Percentiles rank a stretch among this genome's conserved stretches.
These are phyloP conservation scores for Hylaeus volcanicus DNA, from an alignment of 1,140 invertebrate genomes.

Conservation along the genomic window DNA sequence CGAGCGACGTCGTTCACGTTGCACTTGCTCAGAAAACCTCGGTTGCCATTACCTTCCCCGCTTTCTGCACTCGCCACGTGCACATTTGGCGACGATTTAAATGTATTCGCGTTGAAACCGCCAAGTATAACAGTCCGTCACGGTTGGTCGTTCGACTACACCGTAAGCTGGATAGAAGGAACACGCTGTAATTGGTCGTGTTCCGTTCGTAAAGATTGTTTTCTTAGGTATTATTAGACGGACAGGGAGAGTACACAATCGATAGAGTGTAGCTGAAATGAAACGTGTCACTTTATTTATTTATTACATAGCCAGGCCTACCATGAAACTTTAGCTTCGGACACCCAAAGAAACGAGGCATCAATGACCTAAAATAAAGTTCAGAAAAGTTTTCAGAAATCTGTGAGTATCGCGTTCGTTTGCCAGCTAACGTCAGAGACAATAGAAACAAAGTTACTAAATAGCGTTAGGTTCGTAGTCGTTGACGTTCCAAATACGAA, in stretches of 20 bases:
- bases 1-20: slow-evolving; percentile 16
- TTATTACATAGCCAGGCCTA: too few species aligned
- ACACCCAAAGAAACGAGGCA: too few species aligned
- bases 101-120: neutral
- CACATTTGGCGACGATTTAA: neutral
- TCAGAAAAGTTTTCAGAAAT: too few species aligned
- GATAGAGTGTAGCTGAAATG: slow-evolving; percentile 7
- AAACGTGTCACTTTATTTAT: neutral
- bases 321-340: too few species aligned
- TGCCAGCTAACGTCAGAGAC: too few species aligned
- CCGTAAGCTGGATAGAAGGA: neutral
- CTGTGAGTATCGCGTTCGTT: too few species aligned
- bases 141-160: neutral
- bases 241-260: neutral
- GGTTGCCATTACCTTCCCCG: neutral
- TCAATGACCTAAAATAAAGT: too few species aligned
- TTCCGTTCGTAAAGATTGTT: neutral
- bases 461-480: too few species aligned
- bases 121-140: too few species aligned
- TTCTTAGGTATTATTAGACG: slow-evolving; percentile 4
- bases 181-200: neutral
- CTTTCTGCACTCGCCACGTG: neutral
- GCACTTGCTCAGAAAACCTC: slow-evolving; percentile 23
- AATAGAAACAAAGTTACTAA: too few species aligned
- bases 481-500: too few species aligned